A percentile compares a stretch with the other conserved stretches of the same genome.
Conservation (phyloP, 2,797 vertebrate species). For the Acridotheres tristis region DNA sequence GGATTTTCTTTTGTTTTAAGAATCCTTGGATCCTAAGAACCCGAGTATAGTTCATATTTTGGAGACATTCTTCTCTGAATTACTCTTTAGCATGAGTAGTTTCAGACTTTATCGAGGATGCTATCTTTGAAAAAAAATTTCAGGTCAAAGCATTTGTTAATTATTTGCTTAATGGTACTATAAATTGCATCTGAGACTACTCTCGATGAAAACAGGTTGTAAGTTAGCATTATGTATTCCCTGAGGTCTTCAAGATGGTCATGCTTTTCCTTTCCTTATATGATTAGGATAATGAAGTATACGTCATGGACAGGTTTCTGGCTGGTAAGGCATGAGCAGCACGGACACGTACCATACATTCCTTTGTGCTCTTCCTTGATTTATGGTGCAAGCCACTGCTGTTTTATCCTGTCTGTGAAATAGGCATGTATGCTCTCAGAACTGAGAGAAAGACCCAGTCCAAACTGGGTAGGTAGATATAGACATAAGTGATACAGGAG, state of each 20-base stretch:
- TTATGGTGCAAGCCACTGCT: not conserved
- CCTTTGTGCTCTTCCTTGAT: not conserved
- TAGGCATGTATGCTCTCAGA: not conserved
- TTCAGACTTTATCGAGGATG: not conserved
- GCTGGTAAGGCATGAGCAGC: not conserved
- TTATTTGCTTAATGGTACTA: not conserved
- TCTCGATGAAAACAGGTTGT: not conserved
- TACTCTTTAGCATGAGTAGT: not conserved
- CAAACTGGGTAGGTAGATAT: not conserved
- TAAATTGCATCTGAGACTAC: not conserved
- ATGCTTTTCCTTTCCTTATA: not conserved
- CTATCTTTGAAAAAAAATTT: not conserved
- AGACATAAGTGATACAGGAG: not conserved
- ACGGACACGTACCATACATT: fast-evolving
- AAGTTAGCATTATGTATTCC: not conserved
- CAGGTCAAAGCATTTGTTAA: not conserved
- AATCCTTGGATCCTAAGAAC: not conserved
- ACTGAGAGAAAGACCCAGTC: not conserved
- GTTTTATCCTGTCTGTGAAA: not conserved
- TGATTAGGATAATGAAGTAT: not conserved
- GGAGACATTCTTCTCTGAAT: not conserved
- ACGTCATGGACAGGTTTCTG: not conserved
- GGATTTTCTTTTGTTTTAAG: not conserved
- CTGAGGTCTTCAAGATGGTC: not conserved
- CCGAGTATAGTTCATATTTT: not conserved